These are phyloP conservation scores for Pantala flavescens DNA, from an alignment of 1,140 invertebrate species.

Conservation along the genomic window DNA sequence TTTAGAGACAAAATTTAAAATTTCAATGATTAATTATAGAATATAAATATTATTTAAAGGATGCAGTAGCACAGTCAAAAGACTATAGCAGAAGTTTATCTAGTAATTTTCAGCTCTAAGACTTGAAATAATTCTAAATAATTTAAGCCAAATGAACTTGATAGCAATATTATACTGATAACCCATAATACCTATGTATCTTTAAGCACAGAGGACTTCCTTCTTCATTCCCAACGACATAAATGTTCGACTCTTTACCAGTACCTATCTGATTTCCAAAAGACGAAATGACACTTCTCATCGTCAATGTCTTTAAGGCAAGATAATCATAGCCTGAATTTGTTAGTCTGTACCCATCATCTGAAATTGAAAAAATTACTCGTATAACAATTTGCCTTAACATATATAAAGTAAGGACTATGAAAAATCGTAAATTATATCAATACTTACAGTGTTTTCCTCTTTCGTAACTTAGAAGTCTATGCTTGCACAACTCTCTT, in stretches of 20 bases:
- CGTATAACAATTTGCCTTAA: no score
- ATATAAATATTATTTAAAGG: no score
- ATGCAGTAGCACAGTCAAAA: no score
- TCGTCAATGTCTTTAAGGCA: slow-evolving; percentile 77
- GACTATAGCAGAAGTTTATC: no score
- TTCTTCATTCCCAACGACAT: slow-evolving; percentile 71
- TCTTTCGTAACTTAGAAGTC: slow-evolving; percentile 81
- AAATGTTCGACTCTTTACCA: slow-evolving; percentile 96
- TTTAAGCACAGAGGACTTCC: slow-evolving; percentile 73
- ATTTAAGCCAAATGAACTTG: slow-evolving; percentile 10
- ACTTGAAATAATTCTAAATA: not conserved
- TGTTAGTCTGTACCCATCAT: slow-evolving; percentile 93
- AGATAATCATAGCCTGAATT: slow-evolving; percentile 96
- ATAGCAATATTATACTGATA: not conserved
- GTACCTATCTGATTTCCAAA: slow-evolving; percentile 99
- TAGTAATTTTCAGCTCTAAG: not conserved
- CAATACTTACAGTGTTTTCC: slow-evolving; percentile 74
- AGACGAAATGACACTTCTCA: slow-evolving; percentile 64
- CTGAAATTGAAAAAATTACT: slow-evolving; percentile 39
- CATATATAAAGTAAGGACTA: slow-evolving; percentile 11
- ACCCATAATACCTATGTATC: slow-evolving; percentile 63
- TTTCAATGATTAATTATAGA: slow-evolving; percentile 4
- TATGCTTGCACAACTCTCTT: slow-evolving; percentile 80
- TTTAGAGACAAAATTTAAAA: slow-evolving; percentile 20
- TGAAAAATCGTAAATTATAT: not conserved